Conservation (phyloP, 1,140 invertebrate genomes). For the Linepithema humile region DNA sequence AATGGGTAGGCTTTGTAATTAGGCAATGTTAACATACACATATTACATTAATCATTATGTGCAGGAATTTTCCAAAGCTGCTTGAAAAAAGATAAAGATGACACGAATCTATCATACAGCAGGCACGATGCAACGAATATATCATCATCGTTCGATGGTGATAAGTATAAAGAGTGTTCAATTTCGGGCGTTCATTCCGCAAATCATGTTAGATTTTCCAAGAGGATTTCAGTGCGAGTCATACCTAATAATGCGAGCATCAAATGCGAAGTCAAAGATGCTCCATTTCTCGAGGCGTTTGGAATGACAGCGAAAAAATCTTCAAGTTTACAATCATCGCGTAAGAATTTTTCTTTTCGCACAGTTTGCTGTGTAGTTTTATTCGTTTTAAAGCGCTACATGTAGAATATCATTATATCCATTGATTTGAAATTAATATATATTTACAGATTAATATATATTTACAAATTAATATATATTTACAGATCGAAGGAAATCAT, state of each 20-base stretch:
- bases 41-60: background rate
- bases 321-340: constrained; percentile 30
- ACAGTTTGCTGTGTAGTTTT: background rate
- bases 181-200: constrained; percentile 32
- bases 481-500: constrained; percentile 47
- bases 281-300: constrained; percentile 74
- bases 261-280: constrained; percentile 64
- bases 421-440: no score
- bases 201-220: constrained; percentile 47
- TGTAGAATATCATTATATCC: background rate
- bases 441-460: no score
- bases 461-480: constrained; percentile 45
- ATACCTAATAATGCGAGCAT: constrained; percentile 71
- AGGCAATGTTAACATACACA: background rate
- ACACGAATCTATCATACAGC: constrained; percentile 39
- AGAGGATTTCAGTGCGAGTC: constrained; percentile 75
- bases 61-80: constrained; percentile 69
- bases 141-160: background rate
- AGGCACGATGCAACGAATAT: constrained; percentile 21
- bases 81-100: constrained; percentile 57
- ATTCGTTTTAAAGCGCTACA: background rate
- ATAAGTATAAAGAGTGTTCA: no score
- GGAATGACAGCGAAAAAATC: constrained; percentile 66
- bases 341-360: constrained; percentile 45
- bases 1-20: constrained; percentile 65